Percentiles rank a stretch among this genome's conserved stretches.
These are phyloP conservation scores for Prolemur simus DNA, from an alignment of 2,113 vertebrate genomes.

Conservation along the genomic window DNA sequence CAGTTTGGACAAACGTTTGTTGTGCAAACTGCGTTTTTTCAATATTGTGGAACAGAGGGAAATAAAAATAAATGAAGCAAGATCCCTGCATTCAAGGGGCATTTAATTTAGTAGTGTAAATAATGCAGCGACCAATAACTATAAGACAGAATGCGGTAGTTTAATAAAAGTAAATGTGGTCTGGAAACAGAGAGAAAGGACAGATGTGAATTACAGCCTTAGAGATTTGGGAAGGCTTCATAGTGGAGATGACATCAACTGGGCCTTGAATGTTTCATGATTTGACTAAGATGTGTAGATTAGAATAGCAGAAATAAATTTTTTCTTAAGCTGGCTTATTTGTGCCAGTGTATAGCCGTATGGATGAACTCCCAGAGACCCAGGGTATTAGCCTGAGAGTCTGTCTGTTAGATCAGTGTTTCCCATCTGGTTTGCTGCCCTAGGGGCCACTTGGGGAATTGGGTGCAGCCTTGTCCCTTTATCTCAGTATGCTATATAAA, in stretches of 20 bases:
- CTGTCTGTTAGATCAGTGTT: background rate
- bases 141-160: background rate
- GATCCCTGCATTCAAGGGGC: background rate
- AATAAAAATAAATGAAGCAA: slow-evolving; percentile 31
- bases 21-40: background rate
- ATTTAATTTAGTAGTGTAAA: slow-evolving; percentile 26
- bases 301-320: background rate
- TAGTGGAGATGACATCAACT: background rate
- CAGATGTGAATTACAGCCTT: background rate
- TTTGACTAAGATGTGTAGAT: background rate
- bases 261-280: background rate
- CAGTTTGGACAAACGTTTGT: background rate
- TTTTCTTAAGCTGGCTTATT: background rate
- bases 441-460: background rate
- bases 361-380: background rate
- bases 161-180: background rate
- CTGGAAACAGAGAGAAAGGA: background rate
- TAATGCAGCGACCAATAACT: background rate
- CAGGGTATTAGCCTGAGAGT: background rate
- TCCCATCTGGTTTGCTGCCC: background rate
- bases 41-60: background rate
- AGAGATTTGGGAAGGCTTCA: background rate
- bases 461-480: background rate
- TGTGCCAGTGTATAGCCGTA: background rate
- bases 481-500: background rate